Evolutionary conservation across 1,140 invertebrate species (phyloP).

Genomic region (Nymphalis io): DNA sequence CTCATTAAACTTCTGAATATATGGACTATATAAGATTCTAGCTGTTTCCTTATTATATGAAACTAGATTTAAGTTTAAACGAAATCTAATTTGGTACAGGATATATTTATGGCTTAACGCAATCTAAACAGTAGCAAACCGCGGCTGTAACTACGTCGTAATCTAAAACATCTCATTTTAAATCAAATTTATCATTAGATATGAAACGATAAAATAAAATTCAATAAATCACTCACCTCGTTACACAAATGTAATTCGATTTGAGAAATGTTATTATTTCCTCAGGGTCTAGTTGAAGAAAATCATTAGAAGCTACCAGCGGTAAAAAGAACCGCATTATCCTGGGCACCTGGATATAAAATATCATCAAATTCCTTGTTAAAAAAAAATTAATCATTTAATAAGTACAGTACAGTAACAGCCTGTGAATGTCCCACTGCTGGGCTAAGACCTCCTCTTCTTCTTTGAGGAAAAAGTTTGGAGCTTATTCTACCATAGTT

Average conservation of each 20-base stretch:
- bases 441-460: no score
- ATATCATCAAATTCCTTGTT: no score
- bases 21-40: no score
- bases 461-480: no score
- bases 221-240: slow-evolving; percentile 79
- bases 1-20: no score
- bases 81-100: no score
- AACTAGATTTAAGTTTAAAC: no score
- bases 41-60: no score
- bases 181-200: background rate
- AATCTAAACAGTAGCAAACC: background rate
- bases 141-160: background rate
- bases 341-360: slow-evolving; percentile 76
- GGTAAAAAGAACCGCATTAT: slow-evolving; percentile 87
- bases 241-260: slow-evolving; percentile 86
- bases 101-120: no score
- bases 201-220: background rate
- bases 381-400: no score
- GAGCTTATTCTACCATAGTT: background rate
- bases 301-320: slow-evolving; percentile 86
- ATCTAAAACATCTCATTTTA: background rate
- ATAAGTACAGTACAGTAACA: no score
- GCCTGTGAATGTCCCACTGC: no score
- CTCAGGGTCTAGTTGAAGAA: slow-evolving; percentile 82
- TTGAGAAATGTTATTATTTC: slow-evolving; percentile 84